phyloP scores from a whole-genome alignment of 2,888 invertebrate species.

The Phortica magna region DNA sequence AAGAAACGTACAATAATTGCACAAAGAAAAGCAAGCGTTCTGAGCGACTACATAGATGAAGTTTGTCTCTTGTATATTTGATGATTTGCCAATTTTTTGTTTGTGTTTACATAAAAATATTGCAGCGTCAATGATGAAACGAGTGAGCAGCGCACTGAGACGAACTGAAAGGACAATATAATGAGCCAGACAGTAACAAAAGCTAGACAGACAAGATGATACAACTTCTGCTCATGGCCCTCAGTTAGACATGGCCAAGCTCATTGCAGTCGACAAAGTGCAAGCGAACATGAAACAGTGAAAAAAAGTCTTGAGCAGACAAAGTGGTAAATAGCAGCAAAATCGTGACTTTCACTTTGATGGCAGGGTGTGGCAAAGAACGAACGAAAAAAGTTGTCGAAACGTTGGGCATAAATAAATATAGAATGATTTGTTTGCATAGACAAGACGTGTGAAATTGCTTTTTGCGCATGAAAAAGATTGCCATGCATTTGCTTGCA shows the following conservation, averaged over 20 bases:
- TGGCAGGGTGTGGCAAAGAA: conserved; percentile 38
- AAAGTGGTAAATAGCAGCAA: conserved; percentile 67
- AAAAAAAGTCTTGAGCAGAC: conserved; percentile 51
- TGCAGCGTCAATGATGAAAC: conserved; percentile 45
- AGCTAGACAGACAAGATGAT: not conserved
- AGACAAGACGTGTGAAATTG: conserved; percentile 33
- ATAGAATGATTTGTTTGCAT: conserved; percentile 23
- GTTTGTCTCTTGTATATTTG: conserved; percentile 30
- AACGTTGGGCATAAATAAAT: conserved; percentile 13
- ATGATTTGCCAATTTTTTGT: conserved; percentile 36
- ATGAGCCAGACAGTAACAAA: conserved; percentile 17
- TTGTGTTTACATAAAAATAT: conserved; percentile 67
- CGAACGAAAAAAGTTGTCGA: conserved; percentile 15
- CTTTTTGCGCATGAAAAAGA: conserved; percentile 13
- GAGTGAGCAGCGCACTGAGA: not conserved
- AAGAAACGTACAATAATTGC: conserved; percentile 14
- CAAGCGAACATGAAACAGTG: not conserved
- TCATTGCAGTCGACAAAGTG: not conserved
- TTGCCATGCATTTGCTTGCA: not conserved
- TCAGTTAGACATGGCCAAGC: not conserved
- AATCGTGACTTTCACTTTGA: conserved; percentile 72
- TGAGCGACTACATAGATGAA: not conserved
- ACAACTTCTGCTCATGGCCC: not conserved
- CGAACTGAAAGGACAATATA: not conserved
- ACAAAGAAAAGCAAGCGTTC: conserved; percentile 14